Evolutionary conservation across 2,888 invertebrate species (phyloP).

Genomic region (Steinernema carpocapsae): DNA sequence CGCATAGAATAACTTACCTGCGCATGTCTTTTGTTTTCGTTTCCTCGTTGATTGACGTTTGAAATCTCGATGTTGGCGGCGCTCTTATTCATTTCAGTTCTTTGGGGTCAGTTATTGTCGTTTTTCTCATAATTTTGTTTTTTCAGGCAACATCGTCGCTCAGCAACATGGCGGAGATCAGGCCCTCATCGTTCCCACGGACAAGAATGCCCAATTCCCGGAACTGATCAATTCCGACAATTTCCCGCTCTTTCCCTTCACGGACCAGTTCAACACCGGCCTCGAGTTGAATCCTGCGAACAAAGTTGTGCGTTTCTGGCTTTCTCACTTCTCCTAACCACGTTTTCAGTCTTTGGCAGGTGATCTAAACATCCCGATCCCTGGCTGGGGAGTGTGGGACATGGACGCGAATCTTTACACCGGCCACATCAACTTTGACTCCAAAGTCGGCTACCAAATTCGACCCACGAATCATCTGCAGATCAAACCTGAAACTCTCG

Average conservation of each 20-base stretch:
- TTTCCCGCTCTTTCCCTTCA: slow-evolving; percentile 64
- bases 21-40: too few relatives aligned
- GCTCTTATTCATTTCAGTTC: background rate
- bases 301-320: slow-evolving; percentile 54
- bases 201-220: slow-evolving; percentile 56
- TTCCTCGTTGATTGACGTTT: background rate
- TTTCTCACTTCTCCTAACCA: background rate
- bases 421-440: slow-evolving; percentile 53
- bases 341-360: slow-evolving; percentile 57
- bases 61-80: background rate
- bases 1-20: too few relatives aligned
- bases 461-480: slow-evolving; percentile 60
- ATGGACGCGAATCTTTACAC: slow-evolving; percentile 59
- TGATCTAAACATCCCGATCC: slow-evolving; percentile 61
- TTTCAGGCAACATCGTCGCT: background rate
- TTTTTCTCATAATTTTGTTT: background rate
- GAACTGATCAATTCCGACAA: slow-evolving; percentile 62
- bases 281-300: slow-evolving; percentile 63
- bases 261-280: slow-evolving; percentile 63
- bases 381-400: slow-evolving; percentile 66
- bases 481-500: slow-evolving; percentile 61
- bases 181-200: slow-evolving; percentile 59
- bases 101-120: background rate
- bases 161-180: slow-evolving; percentile 61
- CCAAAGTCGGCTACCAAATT: slow-evolving; percentile 58